Conservation (phyloP, 1,140 invertebrate genomes). For the Pteromalus puparum region DNA sequence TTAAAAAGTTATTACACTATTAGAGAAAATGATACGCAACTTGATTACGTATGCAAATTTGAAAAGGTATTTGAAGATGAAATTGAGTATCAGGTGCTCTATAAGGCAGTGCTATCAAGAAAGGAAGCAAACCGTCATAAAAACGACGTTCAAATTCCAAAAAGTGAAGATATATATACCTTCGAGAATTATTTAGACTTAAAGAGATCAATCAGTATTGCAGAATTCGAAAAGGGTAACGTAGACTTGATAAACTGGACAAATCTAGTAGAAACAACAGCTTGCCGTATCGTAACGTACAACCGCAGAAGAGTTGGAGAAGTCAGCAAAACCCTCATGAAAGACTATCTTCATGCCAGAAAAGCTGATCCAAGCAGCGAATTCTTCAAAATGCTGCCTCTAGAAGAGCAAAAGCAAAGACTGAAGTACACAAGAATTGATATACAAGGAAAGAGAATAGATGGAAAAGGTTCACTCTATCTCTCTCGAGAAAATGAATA, state of each 20-base stretch:
- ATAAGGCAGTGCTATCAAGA: too few relatives aligned
- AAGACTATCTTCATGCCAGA: not conserved
- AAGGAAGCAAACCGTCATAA: too few relatives aligned
- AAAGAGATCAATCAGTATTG: too few relatives aligned
- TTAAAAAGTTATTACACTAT: too few relatives aligned
- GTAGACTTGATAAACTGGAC: not conserved
- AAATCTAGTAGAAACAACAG: not conserved
- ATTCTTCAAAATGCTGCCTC: not conserved
- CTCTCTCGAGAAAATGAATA: not conserved
- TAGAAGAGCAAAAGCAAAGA: not conserved
- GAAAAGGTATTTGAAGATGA: too few relatives aligned
- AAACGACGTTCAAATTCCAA: too few relatives aligned
- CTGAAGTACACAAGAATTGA: not conserved
- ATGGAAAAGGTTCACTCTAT: conserved; percentile 7
- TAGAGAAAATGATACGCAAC: too few relatives aligned
- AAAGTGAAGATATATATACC: too few relatives aligned
- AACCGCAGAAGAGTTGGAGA: not conserved
- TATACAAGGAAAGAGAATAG: not conserved
- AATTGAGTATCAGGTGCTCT: too few relatives aligned
- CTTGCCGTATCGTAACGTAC: not conserved
- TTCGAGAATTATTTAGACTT: too few relatives aligned
- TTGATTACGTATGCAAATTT: too few relatives aligned
- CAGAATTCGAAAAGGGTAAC: too few relatives aligned
- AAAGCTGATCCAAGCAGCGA: not conserved
- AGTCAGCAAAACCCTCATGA: not conserved